Evolutionary conservation across 1,140 invertebrate genomes (phyloP).

Genomic region (Aethina tumida): DNA sequence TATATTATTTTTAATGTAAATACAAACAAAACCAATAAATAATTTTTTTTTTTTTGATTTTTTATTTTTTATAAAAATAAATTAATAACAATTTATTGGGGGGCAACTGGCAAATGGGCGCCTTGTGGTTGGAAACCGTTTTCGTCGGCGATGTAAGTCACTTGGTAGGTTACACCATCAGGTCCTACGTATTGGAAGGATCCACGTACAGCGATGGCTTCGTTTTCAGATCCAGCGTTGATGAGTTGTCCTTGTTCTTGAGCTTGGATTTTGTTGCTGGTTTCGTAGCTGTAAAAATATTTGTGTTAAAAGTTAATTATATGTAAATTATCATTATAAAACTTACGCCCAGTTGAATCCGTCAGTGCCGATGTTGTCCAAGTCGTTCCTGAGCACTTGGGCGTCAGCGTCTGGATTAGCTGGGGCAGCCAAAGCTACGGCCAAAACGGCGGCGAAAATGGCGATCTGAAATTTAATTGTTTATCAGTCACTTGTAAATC

Average conservation of each 20-base stretch:
- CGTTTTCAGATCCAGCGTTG: constrained; percentile 45
- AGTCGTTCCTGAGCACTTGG: constrained; percentile 32
- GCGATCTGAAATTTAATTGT: constrained; percentile 9
- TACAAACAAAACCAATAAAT: too few relatives aligned
- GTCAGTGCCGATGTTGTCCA: constrained; percentile 37
- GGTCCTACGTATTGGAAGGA: constrained; percentile 49
- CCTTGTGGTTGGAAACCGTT: constrained; percentile 60
- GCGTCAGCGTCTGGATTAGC: constrained; percentile 29
- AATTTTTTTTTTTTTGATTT: too few relatives aligned
- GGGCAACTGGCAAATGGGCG: constrained; percentile 42
- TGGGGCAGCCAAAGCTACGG: constrained; percentile 32
- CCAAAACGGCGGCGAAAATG: too few relatives aligned
- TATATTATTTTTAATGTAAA: too few relatives aligned
- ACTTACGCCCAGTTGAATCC: constrained; percentile 42
- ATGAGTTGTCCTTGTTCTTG: constrained; percentile 50
- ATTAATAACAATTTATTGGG: too few relatives aligned
- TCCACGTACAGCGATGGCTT: constrained; percentile 46
- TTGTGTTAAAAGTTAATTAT: constrained; percentile 42
- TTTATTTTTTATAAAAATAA: too few relatives aligned
- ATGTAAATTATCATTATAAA: constrained; percentile 53
- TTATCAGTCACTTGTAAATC: too few relatives aligned
- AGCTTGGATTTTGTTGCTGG: constrained; percentile 54
- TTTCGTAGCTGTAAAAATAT: constrained; percentile 44
- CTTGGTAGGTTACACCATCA: constrained; percentile 48
- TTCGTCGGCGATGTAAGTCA: constrained; percentile 58